Evolutionary conservation across 2,797 vertebrate genomes (phyloP).

Genomic region (Betta splendens): DNA sequence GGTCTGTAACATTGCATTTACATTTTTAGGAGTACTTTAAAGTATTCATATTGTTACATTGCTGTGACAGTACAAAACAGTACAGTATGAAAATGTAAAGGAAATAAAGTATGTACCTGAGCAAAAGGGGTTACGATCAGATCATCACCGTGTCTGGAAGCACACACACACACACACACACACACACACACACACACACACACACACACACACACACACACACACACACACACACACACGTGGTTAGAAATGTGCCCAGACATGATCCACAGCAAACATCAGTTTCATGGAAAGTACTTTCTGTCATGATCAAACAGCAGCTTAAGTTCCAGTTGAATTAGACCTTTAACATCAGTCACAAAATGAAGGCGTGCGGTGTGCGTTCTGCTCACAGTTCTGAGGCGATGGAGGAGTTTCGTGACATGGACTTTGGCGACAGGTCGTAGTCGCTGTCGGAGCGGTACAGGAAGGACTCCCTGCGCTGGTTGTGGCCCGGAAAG

Average conservation of each 20-base stretch:
- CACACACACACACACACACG: too few species aligned
- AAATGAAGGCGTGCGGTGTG: neutral
- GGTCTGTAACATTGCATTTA: too few species aligned
- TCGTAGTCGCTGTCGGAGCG: conserved; percentile 98
- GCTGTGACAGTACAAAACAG: too few species aligned
- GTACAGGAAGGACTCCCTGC: conserved; percentile 97
- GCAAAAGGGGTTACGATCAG: conserved; percentile 98
- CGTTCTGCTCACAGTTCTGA: conserved; percentile 90
- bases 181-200: too few species aligned
- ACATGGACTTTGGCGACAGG: conserved; percentile 98
- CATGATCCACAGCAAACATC: neutral
- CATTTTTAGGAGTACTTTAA: too few species aligned
- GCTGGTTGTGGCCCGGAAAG: conserved; percentile 94
- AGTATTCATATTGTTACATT: too few species aligned
- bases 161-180: conserved; percentile 8
- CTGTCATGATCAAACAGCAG: too few species aligned
- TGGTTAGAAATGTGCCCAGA: conserved; percentile 1
- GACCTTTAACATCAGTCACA: too few species aligned
- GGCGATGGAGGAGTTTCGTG: conserved; percentile 95
- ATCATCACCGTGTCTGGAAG: conserved; percentile 95
- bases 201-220: too few species aligned
- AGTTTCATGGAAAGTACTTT: neutral
- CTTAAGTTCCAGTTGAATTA: too few species aligned
- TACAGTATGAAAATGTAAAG: too few species aligned
- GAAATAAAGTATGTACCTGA: conserved; percentile 90